Evolutionary conservation across 2,888 invertebrate species (phyloP).

Genomic region (Agriopis aurantiaria): DNA sequence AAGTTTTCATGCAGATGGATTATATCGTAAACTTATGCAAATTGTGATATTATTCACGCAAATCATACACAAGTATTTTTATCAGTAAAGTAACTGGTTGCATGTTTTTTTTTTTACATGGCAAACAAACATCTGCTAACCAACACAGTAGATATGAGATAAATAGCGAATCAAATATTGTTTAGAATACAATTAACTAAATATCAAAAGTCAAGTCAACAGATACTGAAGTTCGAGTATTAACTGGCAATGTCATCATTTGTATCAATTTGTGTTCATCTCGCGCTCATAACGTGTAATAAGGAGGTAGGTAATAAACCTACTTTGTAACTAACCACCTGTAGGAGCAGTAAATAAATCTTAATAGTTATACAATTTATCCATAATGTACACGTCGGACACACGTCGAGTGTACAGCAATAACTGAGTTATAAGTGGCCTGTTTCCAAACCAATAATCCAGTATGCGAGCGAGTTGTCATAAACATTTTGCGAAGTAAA

Average conservation of each 20-base stretch:
- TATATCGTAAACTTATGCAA: slow-evolving; percentile 1
- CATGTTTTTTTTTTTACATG: background rate
- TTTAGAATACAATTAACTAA: too few species aligned
- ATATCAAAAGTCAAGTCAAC: too few species aligned
- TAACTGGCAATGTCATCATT: background rate
- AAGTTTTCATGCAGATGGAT: slow-evolving; percentile 8
- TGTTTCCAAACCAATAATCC: slow-evolving; percentile 42
- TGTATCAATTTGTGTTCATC: background rate
- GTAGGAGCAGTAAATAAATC: slow-evolving; percentile 23
- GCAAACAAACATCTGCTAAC: too few species aligned
- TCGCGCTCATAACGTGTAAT: slow-evolving; percentile 4
- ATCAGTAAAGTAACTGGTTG: too few species aligned
- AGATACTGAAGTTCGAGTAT: too few species aligned
- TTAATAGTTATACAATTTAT: slow-evolving; percentile 26
- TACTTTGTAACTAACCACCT: slow-evolving; percentile 21
- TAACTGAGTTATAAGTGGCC: slow-evolving; percentile 23
- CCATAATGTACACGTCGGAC: slow-evolving; percentile 24
- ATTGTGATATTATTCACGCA: slow-evolving; percentile 2
- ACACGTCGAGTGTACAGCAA: slow-evolving; percentile 18
- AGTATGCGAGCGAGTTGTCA: slow-evolving; percentile 31
- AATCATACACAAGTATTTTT: background rate
- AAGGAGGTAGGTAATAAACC: slow-evolving; percentile 1
- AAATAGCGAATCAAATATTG: too few species aligned
- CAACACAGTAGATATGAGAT: too few species aligned
- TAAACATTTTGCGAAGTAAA: background rate